phyloP scores from a whole-genome alignment of 92 coral and sea anemone species.

The Montipora capitata region DNA sequence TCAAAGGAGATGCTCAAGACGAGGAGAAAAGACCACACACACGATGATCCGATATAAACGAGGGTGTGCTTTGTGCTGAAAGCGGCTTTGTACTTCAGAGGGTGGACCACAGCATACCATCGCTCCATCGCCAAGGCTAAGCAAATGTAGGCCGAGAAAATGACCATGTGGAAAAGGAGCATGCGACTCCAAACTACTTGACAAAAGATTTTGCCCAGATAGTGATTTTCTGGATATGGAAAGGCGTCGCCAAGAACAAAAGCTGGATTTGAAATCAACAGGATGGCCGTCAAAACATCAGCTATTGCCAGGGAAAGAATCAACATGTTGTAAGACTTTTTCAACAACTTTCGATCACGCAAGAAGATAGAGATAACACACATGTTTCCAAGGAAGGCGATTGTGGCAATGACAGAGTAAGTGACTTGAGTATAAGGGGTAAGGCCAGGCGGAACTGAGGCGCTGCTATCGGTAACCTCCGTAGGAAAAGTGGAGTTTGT shows the following conservation, averaged over 20 bases:
- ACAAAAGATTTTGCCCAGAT: slow-evolving; percentile 73
- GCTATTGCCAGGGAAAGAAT: slow-evolving; percentile 28
- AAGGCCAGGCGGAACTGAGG: neutral
- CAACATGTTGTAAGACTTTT: slow-evolving; percentile 19
- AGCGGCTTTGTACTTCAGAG: slow-evolving; percentile 70
- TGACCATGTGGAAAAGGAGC: slow-evolving; percentile 78
- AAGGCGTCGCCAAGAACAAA: slow-evolving; percentile 35
- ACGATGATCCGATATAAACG: slow-evolving; percentile 56
- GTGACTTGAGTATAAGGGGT: slow-evolving; percentile 15
- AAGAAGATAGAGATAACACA: slow-evolving; percentile 9
- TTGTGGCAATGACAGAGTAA: neutral
- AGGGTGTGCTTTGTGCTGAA: slow-evolving; percentile 63
- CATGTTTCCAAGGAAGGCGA: slow-evolving; percentile 25
- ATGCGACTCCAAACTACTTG: slow-evolving; percentile 76
- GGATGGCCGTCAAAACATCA: slow-evolving; percentile 5
- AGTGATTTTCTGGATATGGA: slow-evolving; percentile 28
- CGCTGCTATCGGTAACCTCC: neutral
- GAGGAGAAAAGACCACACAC: slow-evolving; percentile 53
- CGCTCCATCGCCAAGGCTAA: slow-evolving; percentile 90
- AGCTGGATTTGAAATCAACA: slow-evolving; percentile 19
- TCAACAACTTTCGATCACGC: slow-evolving; percentile 10
- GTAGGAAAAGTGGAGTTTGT: neutral
- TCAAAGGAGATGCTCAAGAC: neutral
- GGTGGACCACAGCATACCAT: slow-evolving; percentile 89
- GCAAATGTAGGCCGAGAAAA: slow-evolving; percentile 81